Evolutionary conservation across 2,797 vertebrate genomes (phyloP).

Genomic region (Hyperoplus immaculatus): DNA sequence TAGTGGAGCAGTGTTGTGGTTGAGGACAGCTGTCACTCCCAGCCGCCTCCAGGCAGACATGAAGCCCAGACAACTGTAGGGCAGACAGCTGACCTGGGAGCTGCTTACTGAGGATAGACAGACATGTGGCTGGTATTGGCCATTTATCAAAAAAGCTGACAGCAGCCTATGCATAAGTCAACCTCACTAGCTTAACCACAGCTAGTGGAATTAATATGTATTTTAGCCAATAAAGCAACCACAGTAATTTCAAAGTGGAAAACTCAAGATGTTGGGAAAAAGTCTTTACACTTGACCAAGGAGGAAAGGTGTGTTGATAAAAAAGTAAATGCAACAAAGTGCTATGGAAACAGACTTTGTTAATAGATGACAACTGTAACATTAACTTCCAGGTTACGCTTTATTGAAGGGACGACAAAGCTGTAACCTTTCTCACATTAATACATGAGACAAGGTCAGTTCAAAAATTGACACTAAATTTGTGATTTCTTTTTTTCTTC

Average conservation of each 20-base stretch:
- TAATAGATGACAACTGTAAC: not conserved
- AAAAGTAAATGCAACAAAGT: not conserved
- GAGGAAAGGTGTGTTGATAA: not conserved
- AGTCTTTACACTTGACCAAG: not conserved
- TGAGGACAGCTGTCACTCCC: constrained; percentile 53
- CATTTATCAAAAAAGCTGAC: constrained; percentile 5
- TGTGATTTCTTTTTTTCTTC: too few relatives aligned
- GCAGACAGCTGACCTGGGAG: constrained; percentile 51
- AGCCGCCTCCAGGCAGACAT: constrained; percentile 28
- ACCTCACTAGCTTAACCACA: not conserved
- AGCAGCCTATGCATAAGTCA: not conserved
- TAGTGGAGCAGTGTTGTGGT: not conserved
- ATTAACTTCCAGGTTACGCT: not conserved
- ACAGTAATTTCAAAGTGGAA: too few relatives aligned
- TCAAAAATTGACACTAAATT: too few relatives aligned
- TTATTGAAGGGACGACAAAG: too few relatives aligned
- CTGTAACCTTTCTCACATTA: too few relatives aligned
- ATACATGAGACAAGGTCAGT: too few relatives aligned
- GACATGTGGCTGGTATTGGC: not conserved
- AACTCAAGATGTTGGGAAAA: not conserved
- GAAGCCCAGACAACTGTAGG: constrained; percentile 62
- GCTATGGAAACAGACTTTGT: not conserved
- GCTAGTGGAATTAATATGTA: not conserved
- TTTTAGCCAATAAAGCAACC: not conserved
- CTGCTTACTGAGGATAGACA: constrained; percentile 14